Percentiles rank a stretch among this genome's conserved stretches.
Evolutionary conservation across 2,113 vertebrate genomes (phyloP).

Genomic region (Cygnus buccinator): DNA sequence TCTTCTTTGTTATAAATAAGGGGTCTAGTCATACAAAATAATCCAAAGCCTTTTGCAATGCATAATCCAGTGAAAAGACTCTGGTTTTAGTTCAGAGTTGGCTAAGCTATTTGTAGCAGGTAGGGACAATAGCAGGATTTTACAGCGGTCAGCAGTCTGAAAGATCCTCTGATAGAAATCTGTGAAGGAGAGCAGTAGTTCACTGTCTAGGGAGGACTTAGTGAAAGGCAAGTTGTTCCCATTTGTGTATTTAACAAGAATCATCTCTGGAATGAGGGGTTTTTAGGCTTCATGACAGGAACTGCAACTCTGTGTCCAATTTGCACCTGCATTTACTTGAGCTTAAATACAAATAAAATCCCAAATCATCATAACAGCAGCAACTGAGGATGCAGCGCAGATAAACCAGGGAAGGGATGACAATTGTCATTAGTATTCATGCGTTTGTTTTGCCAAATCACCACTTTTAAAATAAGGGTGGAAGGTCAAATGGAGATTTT

Average conservation of each 20-base stretch:
- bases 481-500: neutral
- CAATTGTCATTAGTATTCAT: neutral
- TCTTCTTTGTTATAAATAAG: conserved; percentile 63
- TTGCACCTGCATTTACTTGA: neutral
- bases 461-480: neutral
- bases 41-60: conserved; percentile 63
- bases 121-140: conserved; percentile 28
- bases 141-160: conserved; percentile 3
- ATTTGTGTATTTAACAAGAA: neutral
- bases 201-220: neutral
- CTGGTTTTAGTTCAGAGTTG: conserved; percentile 7
- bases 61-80: conserved; percentile 55
- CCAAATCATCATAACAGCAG: neutral
- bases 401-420: neutral
- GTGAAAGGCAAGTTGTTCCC: neutral
- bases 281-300: neutral
- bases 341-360: conserved; percentile 36
- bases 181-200: neutral
- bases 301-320: neutral
- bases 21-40: conserved; percentile 51
- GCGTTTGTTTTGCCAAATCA: neutral
- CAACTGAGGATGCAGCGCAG: neutral
- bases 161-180: conserved; percentile 4
- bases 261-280: neutral
- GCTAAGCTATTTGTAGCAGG: conserved; percentile 26